Conservation (phyloP, 1,140 invertebrate species). For the Zaprionus tsacasi region DNA sequence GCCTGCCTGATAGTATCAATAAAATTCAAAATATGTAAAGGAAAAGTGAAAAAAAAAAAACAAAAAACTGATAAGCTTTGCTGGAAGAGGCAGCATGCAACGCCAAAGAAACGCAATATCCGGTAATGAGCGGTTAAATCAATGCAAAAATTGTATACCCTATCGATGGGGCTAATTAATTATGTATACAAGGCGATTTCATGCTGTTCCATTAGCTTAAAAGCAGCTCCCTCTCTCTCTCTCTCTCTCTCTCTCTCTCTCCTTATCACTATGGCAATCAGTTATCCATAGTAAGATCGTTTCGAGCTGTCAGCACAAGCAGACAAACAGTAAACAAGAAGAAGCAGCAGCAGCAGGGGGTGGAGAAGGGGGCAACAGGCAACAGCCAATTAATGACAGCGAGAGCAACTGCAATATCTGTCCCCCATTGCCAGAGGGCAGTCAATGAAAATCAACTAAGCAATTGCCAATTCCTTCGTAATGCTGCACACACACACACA, state of each 20-base stretch:
- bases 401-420: slow-evolving; percentile 59
- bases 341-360: neutral
- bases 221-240: neutral
- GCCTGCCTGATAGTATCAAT: neutral
- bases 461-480: slow-evolving; percentile 64
- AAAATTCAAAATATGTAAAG: neutral
- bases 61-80: neutral
- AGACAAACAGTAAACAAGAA: slow-evolving; percentile 1
- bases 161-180: neutral
- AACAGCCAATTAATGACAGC: slow-evolving; percentile 76
- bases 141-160: neutral
- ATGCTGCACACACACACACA: neutral
- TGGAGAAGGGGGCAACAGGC: slow-evolving; percentile 22
- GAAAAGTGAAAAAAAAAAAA: neutral
- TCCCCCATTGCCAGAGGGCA: slow-evolving; percentile 62
- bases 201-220: slow-evolving; percentile 25
- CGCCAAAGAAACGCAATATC: neutral
- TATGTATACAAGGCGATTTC: neutral
- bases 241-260: neutral
- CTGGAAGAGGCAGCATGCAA: neutral
- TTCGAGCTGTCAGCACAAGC: slow-evolving; percentile 31
- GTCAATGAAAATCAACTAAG: slow-evolving; percentile 78
- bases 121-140: slow-evolving; percentile 12
- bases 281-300: slow-evolving; percentile 45
- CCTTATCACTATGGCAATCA: slow-evolving; percentile 9